These are phyloP conservation scores for Hassar affinis DNA, from an alignment of 2,113 vertebrate genomes.

Conservation along the genomic window DNA sequence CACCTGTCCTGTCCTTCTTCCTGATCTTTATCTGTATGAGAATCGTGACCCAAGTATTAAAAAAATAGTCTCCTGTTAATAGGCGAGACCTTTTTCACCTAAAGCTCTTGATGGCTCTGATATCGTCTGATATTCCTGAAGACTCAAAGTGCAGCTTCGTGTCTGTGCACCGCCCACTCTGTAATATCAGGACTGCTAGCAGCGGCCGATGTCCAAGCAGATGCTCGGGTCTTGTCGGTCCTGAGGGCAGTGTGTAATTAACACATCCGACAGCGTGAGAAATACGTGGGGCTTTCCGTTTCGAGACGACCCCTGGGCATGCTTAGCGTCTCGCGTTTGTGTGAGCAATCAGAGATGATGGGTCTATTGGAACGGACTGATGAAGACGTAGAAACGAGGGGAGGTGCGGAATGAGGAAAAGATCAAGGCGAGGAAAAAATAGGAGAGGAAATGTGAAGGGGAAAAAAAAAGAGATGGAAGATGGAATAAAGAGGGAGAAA, in stretches of 20 bases:
- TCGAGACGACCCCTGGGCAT: constrained; percentile 48
- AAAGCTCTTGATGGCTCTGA: constrained; percentile 15
- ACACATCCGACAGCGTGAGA: constrained; percentile 43
- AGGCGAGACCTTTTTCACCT: background rate
- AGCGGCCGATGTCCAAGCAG: constrained; percentile 37
- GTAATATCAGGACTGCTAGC: constrained; percentile 7
- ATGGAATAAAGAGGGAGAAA: background rate
- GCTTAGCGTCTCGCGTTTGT: constrained; percentile 38
- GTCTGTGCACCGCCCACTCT: background rate
- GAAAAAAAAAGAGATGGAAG: background rate
- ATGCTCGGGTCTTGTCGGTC: constrained; percentile 35
- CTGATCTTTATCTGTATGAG: background rate
- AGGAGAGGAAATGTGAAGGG: background rate
- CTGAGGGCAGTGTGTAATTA: constrained; percentile 49
- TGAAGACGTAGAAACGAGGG: constrained; percentile 2
- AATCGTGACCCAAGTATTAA: background rate
- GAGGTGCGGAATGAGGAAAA: background rate
- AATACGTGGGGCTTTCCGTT: constrained; percentile 51
- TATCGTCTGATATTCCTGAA: constrained; percentile 13
- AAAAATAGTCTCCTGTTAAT: constrained; percentile 16
- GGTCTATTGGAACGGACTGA: constrained; percentile 39
- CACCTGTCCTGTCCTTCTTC: background rate
- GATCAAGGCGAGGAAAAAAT: background rate
- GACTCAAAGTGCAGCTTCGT: background rate
- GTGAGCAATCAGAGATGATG: constrained; percentile 42